Evolutionary conservation across 2,113 vertebrate species (phyloP).

Genomic region (Saguinus midas): DNA sequence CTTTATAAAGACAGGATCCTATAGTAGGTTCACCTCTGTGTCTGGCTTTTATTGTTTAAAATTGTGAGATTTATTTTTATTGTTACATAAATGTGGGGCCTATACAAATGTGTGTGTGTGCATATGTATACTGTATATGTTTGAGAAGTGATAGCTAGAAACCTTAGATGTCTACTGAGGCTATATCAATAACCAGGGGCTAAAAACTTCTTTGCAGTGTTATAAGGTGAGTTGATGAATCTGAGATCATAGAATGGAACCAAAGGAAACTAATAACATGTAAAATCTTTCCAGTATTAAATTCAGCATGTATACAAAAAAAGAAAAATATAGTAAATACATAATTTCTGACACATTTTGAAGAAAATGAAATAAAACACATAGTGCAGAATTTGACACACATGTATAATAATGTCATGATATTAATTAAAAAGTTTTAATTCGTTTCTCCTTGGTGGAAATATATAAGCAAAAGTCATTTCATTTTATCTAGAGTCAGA

Average conservation of each 20-base stretch:
- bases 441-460: constrained; percentile 75
- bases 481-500: constrained; percentile 75
- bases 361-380: constrained; percentile 54
- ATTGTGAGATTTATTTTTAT: neutral
- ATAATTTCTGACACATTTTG: neutral
- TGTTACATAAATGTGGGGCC: neutral
- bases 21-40: neutral
- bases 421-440: constrained; percentile 77
- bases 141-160: neutral
- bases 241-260: neutral
- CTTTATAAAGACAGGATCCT: neutral
- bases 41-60: neutral
- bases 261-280: neutral
- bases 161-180: neutral
- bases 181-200: neutral
- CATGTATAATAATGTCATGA: constrained; percentile 66
- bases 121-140: neutral
- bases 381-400: constrained; percentile 67
- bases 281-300: neutral
- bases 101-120: neutral
- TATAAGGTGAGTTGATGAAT: neutral
- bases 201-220: neutral
- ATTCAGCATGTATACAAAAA: neutral
- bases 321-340: neutral
- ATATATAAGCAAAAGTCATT: constrained; percentile 53